A percentile compares a stretch with the other conserved stretches of the same genome.
Evolutionary conservation across 2,797 vertebrate species (phyloP).

Genomic region (Choloepus didactylus): DNA sequence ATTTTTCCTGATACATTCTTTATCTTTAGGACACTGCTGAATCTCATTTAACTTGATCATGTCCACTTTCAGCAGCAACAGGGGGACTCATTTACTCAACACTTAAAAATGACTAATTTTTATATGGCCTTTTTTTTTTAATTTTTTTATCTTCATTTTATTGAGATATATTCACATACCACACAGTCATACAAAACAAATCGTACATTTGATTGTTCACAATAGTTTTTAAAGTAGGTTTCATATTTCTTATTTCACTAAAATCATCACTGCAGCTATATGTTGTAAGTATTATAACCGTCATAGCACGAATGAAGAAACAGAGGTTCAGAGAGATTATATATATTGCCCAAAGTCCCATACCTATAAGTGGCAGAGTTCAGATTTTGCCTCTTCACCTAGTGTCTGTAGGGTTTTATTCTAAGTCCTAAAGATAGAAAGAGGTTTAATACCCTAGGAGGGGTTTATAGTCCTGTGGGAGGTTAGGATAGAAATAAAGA

Average conservation of each 20-base stretch:
- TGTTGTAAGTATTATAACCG: not conserved
- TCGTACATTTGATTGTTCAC: too few species aligned
- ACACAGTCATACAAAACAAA: too few species aligned
- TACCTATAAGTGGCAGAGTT: not conserved
- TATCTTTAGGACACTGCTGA: not conserved
- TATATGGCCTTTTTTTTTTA: not conserved
- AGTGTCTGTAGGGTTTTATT: not conserved
- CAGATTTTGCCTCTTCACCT: not conserved
- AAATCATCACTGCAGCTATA: not conserved
- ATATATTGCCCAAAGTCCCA: not conserved
- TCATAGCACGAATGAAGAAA: not conserved
- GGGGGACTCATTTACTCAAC: not conserved
- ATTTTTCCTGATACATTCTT: not conserved
- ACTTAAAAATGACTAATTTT: not conserved
- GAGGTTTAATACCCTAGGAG: not conserved
- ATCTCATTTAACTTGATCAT: not conserved
- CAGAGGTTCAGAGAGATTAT: not conserved
- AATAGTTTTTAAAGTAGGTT: not conserved
- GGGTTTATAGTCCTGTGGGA: not conserved
- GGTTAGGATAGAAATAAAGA: not conserved
- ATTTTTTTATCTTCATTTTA: too few species aligned
- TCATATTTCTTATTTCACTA: not conserved
- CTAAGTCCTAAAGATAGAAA: not conserved
- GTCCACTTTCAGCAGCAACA: not conserved
- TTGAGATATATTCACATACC: too few species aligned